phyloP scores from a whole-genome alignment of 2,113 vertebrate genomes.

The Sprattus sprattus region DNA sequence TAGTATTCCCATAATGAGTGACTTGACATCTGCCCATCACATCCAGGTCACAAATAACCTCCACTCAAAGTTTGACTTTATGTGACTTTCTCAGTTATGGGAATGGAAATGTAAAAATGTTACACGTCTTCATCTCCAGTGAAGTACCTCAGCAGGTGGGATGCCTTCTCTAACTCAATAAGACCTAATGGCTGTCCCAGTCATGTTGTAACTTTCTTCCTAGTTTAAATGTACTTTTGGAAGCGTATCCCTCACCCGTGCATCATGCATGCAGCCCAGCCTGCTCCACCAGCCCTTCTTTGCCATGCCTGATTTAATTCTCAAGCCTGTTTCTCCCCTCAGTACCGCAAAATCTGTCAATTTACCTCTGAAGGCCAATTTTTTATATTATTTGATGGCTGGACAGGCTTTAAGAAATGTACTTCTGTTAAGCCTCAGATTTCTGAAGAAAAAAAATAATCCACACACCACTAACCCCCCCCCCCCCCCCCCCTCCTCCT shows the following conservation, averaged over 20 bases:
- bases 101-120: not conserved
- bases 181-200: not conserved
- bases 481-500: conserved; percentile 22
- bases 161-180: not conserved
- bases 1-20: not conserved
- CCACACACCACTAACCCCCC: not conserved
- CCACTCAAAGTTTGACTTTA: not conserved
- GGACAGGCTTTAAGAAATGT: conserved; percentile 60
- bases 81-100: not conserved
- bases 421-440: conserved; percentile 67
- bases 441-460: conserved; percentile 54
- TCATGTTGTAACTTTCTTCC: not conserved
- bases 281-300: not conserved
- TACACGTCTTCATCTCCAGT: not conserved
- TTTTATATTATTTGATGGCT: conserved; percentile 67
- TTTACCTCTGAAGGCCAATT: conserved; percentile 45
- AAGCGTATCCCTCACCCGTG: not conserved
- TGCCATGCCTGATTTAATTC: conserved; percentile 15
- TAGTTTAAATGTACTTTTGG: not conserved
- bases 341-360: conserved; percentile 30
- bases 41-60: not conserved
- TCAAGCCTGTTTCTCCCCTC: conserved; percentile 10
- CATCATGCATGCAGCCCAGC: not conserved
- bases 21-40: not conserved
- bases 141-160: not conserved